Percentiles rank a stretch among this genome's conserved stretches.
phyloP scores from a whole-genome alignment of 2,797 vertebrate species.

The Protosalanx chinensis region DNA sequence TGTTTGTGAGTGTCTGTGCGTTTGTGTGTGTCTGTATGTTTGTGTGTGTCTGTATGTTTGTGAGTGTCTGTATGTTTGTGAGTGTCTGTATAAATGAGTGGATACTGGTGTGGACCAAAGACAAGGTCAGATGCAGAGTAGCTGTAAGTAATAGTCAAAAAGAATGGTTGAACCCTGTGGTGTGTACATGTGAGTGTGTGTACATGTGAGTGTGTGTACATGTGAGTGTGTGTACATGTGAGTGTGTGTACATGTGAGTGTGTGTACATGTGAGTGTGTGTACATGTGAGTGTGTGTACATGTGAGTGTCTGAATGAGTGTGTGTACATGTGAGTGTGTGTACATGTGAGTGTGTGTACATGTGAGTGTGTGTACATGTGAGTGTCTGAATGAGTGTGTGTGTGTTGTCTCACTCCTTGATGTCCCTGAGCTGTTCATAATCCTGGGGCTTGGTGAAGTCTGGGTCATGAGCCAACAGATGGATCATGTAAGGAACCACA shows the following conservation, averaged over 20 bases:
- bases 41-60: too few species aligned
- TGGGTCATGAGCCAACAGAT: conserved; percentile 94
- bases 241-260: neutral
- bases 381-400: neutral
- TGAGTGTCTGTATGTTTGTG: too few species aligned
- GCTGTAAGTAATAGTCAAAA: too few species aligned
- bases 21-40: neutral
- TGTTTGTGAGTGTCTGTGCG: neutral
- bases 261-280: neutral
- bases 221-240: too few species aligned
- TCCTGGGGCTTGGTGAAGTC: conserved; percentile 99
- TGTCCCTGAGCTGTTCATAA: conserved; percentile 94
- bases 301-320: neutral
- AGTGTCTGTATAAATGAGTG: too few species aligned
- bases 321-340: neutral
- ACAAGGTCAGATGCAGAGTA: too few species aligned
- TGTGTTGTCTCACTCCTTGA: conserved; percentile 90
- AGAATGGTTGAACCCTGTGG: too few species aligned
- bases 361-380: neutral
- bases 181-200: too few species aligned
- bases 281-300: neutral
- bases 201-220: too few species aligned
- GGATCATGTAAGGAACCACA: conserved; percentile 97
- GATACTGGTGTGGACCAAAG: too few species aligned
- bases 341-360: neutral